Evolutionary conservation across 2,113 vertebrate species (phyloP).

Genomic region (Dromaius novaehollandiae): DNA sequence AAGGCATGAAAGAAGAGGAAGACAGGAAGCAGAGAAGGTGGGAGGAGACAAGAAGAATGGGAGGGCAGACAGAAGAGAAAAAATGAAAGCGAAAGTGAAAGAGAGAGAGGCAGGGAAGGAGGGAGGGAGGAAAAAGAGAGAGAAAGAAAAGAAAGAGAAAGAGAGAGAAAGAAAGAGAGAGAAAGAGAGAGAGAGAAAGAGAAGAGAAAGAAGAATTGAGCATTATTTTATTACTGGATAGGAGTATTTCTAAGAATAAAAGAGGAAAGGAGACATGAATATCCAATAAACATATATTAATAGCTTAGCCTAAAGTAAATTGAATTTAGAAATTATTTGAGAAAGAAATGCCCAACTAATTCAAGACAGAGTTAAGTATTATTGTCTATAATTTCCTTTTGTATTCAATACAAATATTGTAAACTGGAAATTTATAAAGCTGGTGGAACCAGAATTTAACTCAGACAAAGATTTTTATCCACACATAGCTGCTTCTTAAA

Average conservation of each 20-base stretch:
- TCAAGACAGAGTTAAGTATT: background rate
- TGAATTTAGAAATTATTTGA: background rate
- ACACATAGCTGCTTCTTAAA: background rate
- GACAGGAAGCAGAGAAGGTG: background rate
- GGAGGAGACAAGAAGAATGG: no score
- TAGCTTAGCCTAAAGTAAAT: background rate
- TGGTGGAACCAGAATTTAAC: background rate
- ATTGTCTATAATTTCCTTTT: background rate
- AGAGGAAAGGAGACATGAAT: background rate
- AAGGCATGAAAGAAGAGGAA: no score
- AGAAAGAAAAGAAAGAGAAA: rapidly evolving
- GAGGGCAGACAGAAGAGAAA: no score
- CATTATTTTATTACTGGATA: background rate
- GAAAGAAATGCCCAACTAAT: background rate
- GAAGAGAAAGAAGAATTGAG: background rate
- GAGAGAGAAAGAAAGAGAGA: no score
- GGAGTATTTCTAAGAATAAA: background rate
- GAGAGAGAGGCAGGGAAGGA: no score
- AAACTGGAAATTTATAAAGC: background rate
- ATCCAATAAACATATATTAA: background rate
- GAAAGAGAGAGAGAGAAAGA: rapidly evolving
- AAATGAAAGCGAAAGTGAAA: rapidly evolving
- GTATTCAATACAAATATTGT: background rate
- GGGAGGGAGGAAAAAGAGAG: rapidly evolving
- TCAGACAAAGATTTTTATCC: background rate